Conservation (phyloP, 2,797 vertebrate genomes). For the Morelia viridis region DNA sequence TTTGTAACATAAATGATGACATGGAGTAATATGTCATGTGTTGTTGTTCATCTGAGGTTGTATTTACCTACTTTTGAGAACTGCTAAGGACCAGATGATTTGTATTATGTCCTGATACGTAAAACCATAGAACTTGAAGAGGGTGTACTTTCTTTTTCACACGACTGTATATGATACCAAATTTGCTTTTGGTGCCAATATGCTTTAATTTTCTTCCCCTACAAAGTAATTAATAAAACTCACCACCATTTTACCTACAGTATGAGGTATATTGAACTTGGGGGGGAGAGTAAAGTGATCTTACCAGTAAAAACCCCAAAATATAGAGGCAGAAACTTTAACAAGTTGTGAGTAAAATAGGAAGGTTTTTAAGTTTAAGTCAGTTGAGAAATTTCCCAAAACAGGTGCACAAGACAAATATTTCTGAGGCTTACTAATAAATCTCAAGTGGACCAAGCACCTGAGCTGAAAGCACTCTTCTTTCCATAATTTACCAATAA, state of each 20-base stretch:
- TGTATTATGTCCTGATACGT: too few relatives aligned
- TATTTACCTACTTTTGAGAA: too few relatives aligned
- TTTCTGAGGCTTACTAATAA: neutral
- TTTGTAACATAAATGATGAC: too few relatives aligned
- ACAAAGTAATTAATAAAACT: neutral
- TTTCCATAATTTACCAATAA: neutral
- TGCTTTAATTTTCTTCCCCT: neutral
- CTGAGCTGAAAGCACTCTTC: neutral
- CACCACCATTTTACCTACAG: neutral
- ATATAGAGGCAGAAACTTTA: neutral
- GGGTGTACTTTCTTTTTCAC: too few relatives aligned
- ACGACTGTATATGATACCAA: neutral
- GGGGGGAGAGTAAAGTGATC: neutral
- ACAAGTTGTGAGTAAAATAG: neutral
- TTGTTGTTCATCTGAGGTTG: too few relatives aligned
- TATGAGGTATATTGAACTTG: neutral
- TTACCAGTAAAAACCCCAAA: neutral
- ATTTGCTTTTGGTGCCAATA: neutral
- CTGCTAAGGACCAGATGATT: too few relatives aligned
- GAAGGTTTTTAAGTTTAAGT: neutral
- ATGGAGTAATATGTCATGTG: too few relatives aligned
- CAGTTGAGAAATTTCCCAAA: neutral
- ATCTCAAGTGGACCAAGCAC: neutral
- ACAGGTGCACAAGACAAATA: neutral
- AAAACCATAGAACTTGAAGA: too few relatives aligned